Evolutionary conservation across 2,113 vertebrate genomes (phyloP), one percentile per base, ranked within the genome.

Genomic region (Hiodon tergisus): DNA sequence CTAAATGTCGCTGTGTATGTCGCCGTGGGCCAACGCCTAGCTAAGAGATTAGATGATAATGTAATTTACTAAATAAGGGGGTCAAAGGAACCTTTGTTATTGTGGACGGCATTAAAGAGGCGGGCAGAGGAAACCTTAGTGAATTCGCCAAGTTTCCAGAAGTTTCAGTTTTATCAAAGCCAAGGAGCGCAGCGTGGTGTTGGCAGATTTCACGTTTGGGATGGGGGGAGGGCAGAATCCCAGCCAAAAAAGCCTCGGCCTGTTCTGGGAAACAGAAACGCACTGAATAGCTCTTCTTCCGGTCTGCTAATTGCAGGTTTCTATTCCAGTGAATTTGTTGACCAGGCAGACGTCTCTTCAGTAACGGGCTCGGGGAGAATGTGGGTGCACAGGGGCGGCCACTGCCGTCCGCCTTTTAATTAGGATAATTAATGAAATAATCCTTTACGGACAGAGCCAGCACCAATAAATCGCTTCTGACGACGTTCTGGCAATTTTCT

Each of bases 251-350:
- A 85, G 80, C 79, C 78, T 55, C 6, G 55, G 68, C 10, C 67
- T 77, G 82, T 83, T 86, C 86, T 83, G 85, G 82, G 87, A 84
- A 86, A 83, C 85, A 84, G 83, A 85, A 88, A 87, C 88, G 87
- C 86, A 88, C 87, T 86, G 84, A 89, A 86, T 85, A 85, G 85
- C 87, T 88, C 87, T 86, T 89, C 88, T 86, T 89, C 88, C 85
- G 86, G 89, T 83, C 87, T 85, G 86, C 87, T 90, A 90, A 90
- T 88, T 86, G 87, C 85, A 87, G 88, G 87, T 87, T 90, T 90
- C 31, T 88, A 88, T 88, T 87, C 88, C 86, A 89, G 88, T 89
- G 85, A 87, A 88, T 88, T 88, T 88, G 86, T 89, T 87, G 88
- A 90, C 80, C 66, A 59, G 83, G 85, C 86, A 86, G 78, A 88